Conservation (phyloP, 35 echinoderm and acorn worm genomes). For the Strongylocentrotus purpuratus region DNA sequence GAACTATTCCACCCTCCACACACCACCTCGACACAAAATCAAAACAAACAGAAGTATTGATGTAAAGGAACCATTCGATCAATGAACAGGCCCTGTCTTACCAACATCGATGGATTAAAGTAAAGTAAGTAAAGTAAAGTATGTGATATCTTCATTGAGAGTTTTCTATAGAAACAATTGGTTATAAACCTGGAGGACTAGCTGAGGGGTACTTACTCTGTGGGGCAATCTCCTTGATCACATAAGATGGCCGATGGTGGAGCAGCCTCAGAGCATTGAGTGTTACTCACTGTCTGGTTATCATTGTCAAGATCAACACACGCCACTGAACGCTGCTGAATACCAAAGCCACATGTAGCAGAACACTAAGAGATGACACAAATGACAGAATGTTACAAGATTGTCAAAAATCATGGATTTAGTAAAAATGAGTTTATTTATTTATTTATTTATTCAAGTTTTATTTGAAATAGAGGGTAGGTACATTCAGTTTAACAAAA, state of each 20-base stretch:
- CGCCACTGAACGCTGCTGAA: constrained; percentile 50
- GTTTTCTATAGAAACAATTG: not conserved
- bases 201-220: not conserved
- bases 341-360: constrained; percentile 59
- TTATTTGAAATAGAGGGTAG: no score
- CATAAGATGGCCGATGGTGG: constrained; percentile 30
- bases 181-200: not conserved
- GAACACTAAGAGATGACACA: constrained; percentile 42
- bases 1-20: no score
- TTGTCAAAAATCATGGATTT: no score
- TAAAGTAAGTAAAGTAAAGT: no score
- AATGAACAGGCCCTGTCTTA: no score
- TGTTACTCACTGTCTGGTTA: constrained; percentile 5
- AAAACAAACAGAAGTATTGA: no score
- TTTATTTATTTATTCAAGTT: no score
- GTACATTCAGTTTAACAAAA: no score
- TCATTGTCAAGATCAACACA: constrained; percentile 49
- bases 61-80: no score
- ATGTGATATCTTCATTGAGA: not conserved
- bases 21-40: no score
- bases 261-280: not conserved
- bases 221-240: constrained; percentile 35
- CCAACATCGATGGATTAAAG: not conserved
- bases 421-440: no score
- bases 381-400: not conserved